Percentiles rank a stretch among this genome's conserved stretches.
phyloP scores from a whole-genome alignment of 64 coral and sea anemone genomes.

The Porites lutea region DNA sequence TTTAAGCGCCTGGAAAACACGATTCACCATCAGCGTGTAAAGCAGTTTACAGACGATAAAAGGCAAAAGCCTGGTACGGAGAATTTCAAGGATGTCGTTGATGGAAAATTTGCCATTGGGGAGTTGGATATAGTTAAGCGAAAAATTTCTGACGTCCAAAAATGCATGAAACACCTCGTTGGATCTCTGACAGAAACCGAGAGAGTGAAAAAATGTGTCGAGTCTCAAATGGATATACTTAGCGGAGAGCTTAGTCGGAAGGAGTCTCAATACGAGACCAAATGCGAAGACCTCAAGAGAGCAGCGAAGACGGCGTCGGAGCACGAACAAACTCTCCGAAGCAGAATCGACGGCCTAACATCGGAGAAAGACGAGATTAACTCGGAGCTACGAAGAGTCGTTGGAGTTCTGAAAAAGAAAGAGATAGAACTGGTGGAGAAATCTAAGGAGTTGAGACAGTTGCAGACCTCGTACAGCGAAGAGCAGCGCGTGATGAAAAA shows the following conservation, averaged over 20 bases:
- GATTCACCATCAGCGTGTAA: background rate
- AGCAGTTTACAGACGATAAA: background rate
- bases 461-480: slow-evolving; percentile 64
- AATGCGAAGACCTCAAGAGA: slow-evolving; percentile 62
- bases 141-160: slow-evolving; percentile 77
- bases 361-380: slow-evolving; percentile 86
- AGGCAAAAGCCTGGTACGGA: background rate
- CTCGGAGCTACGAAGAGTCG: slow-evolving; percentile 60
- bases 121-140: slow-evolving; percentile 80
- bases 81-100: background rate
- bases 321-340: slow-evolving; percentile 49
- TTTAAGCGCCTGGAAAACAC: slow-evolving; percentile 23
- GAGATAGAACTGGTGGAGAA: slow-evolving; percentile 71
- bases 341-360: slow-evolving; percentile 55
- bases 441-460: slow-evolving; percentile 65
- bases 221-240: slow-evolving; percentile 78
- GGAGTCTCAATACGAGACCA: slow-evolving; percentile 71
- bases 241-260: slow-evolving; percentile 73
- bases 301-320: slow-evolving; percentile 71
- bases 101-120: slow-evolving; percentile 52
- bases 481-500: slow-evolving; percentile 54
- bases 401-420: slow-evolving; percentile 76
- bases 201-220: slow-evolving; percentile 62
- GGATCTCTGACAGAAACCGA: slow-evolving; percentile 28
- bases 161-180: slow-evolving; percentile 74